These are phyloP conservation scores for Drosophila rubida DNA, from an alignment of 2,888 invertebrate genomes.

Conservation along the genomic window DNA sequence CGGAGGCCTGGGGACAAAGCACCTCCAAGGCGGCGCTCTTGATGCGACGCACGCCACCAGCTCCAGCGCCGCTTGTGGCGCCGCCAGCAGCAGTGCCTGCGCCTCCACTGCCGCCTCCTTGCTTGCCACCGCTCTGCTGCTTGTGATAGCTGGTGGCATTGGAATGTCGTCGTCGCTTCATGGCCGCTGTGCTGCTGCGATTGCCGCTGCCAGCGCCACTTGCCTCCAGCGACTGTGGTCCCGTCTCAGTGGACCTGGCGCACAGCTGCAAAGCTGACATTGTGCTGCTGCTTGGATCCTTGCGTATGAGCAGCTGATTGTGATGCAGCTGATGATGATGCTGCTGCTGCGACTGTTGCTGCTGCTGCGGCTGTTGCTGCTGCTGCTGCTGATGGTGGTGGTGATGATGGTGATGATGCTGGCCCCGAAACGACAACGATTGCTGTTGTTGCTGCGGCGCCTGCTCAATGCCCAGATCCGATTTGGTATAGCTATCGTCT, in stretches of 20 bases:
- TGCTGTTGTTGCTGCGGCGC: conserved; percentile 36
- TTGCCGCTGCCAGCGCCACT: conserved; percentile 16
- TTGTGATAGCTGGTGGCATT: conserved; percentile 83
- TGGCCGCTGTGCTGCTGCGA: conserved; percentile 45
- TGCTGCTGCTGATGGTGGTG: conserved; percentile 48
- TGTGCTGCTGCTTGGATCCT: conserved; percentile 88
- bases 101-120: conserved; percentile 26
- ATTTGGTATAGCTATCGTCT: conserved; percentile 84
- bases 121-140: conserved; percentile 60
- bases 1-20: conserved; percentile 89
- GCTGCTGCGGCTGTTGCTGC: not conserved
- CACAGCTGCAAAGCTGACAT: conserved; percentile 87
- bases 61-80: conserved; percentile 29
- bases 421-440: conserved; percentile 42
- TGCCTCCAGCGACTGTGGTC: not conserved
- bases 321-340: conserved; percentile 65
- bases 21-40: conserved; percentile 90
- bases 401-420: conserved; percentile 61
- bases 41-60: conserved; percentile 87
- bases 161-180: conserved; percentile 85
- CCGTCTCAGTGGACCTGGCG: conserved; percentile 29
- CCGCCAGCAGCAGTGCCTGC: conserved; percentile 68
- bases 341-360: conserved; percentile 25
- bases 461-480: conserved; percentile 84
- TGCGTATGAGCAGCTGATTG: conserved; percentile 84